phyloP scores from a whole-genome alignment of 2,888 invertebrate genomes.

The Ptychoptera albimana region DNA sequence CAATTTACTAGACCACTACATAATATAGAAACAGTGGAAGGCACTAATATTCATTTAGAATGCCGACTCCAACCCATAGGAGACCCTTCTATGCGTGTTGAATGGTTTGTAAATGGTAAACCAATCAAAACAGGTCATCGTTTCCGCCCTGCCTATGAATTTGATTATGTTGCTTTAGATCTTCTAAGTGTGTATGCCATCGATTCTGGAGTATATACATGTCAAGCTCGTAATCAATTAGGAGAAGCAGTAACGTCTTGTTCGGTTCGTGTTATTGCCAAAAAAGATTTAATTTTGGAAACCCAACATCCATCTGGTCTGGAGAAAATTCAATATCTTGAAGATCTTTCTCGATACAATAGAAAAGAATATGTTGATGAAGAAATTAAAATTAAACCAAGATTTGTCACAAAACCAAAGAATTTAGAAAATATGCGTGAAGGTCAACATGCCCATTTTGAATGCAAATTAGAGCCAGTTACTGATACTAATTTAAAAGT shows the following conservation, averaged over 20 bases:
- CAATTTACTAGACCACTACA: constrained; percentile 76
- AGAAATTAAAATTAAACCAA: constrained; percentile 64
- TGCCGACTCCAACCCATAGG: constrained; percentile 82
- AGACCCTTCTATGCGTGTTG: constrained; percentile 81
- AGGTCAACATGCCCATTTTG: constrained; percentile 90
- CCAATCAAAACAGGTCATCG: constrained; percentile 85
- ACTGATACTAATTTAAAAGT: constrained; percentile 93
- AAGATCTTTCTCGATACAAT: constrained; percentile 73
- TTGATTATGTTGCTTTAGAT: constrained; percentile 93
- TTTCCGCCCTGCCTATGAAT: constrained; percentile 91
- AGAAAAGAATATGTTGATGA: constrained; percentile 69
- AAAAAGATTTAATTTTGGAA: constrained; percentile 74
- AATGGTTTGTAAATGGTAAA: constrained; percentile 92
- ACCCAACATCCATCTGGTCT: constrained; percentile 82
- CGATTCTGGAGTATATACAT: constrained; percentile 92
- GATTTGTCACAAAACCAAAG: constrained; percentile 76
- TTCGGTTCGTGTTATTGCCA: constrained; percentile 74
- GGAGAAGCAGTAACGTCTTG: constrained; percentile 92
- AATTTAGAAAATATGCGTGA: constrained; percentile 72
- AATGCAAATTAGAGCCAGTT: constrained; percentile 92
- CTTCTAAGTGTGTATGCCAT: constrained; percentile 92
- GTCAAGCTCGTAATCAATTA: constrained; percentile 83
- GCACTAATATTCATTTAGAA: constrained; percentile 83
- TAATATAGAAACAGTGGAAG: constrained; percentile 79
- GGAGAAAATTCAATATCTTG: constrained; percentile 81